Conservation (phyloP, 2,113 vertebrate species). For the Tetraodon nigroviridis region DNA sequence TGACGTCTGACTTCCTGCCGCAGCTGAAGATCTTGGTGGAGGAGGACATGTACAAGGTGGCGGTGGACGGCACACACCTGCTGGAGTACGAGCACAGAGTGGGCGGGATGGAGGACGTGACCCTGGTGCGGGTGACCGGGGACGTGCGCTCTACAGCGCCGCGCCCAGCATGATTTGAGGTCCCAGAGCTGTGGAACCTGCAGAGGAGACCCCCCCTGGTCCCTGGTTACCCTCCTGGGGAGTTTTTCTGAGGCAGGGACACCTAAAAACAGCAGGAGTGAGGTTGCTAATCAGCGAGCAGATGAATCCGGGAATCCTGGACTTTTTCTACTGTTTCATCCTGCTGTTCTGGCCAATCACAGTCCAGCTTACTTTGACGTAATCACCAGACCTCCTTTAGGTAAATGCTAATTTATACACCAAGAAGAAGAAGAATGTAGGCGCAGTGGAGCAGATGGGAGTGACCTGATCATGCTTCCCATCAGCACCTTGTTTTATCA, state of each 20-base stretch:
- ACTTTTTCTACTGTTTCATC: slow-evolving; percentile 18
- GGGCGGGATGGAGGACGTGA: slow-evolving; percentile 73
- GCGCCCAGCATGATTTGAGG: slow-evolving; percentile 74
- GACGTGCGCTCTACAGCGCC: slow-evolving; percentile 70
- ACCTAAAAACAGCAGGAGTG: too few species aligned
- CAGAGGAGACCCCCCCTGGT: neutral
- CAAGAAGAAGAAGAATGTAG: slow-evolving; percentile 20
- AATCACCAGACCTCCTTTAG: neutral
- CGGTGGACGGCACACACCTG: slow-evolving; percentile 73
- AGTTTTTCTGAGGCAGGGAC: slow-evolving; percentile 33
- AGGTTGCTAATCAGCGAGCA: slow-evolving; percentile 23
- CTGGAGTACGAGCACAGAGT: slow-evolving; percentile 77
- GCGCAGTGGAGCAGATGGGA: neutral
- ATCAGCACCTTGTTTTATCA: slow-evolving; percentile 26
- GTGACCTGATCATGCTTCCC: slow-evolving; percentile 1
- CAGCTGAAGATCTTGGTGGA: slow-evolving; percentile 80
- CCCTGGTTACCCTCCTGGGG: slow-evolving; percentile 17
- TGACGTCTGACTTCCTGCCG: neutral
- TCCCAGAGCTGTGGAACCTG: neutral
- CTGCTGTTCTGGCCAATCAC: slow-evolving; percentile 15
- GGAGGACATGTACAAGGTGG: slow-evolving; percentile 74
- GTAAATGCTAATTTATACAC: slow-evolving; percentile 33
- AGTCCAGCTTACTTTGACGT: slow-evolving; percentile 24
- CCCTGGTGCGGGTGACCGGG: slow-evolving; percentile 65
- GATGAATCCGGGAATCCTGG: slow-evolving; percentile 16